Evolutionary conservation across 2,113 vertebrate species (phyloP), one percentile per base, ranked within the genome.

Genomic region (Gadus macrocephalus): DNA sequence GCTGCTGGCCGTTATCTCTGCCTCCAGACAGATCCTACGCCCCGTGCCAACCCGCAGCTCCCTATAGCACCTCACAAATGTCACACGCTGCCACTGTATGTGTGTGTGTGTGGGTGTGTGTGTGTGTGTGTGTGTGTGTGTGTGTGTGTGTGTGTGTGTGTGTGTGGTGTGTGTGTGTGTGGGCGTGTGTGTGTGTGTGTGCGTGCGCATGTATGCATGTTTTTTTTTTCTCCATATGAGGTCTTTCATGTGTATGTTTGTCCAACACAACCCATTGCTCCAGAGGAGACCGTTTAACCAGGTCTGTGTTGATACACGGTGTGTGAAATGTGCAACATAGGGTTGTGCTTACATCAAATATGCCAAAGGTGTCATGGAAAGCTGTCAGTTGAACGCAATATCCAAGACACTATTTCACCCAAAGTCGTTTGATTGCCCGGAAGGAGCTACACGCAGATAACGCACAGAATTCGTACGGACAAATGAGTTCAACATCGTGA

Each of bases 11-110:
- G 83, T 88, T 90, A 88, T 90, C 87, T 85, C 83, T 42, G 80
- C 77, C 87, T 80, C 83, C 87, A 89, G 89, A 89, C 81, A 81
- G 78, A 85, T 85, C 86, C 85, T 90, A 86, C 85, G 85, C 80
- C 81, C 69, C 68, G 71, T 59, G 78, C 83, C 85, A 87, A 77
- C 77, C 84, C 80, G 79, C 75, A 82, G 64, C 75, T 86, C 87
- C 85, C 89, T 66, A 72, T 82, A 82, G 86, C 83, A 74, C 79
- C 85, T 88, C 84, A 84, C 79, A 89, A 90, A 90, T 90, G 87
- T 88, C 87, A 89, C 20, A 72, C 81, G 81, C 78, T 86, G 87
- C 73, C 75, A 73, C 75, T 28, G 65, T 73, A 68, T 62, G 27
- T 70, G 9, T 17, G 16, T 72, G 38, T 68, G 25, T 65, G 65